Evolutionary conservation across 2,888 invertebrate genomes (phyloP), one percentile per base, ranked within the genome.

Genomic region (Sipha maydis): DNA sequence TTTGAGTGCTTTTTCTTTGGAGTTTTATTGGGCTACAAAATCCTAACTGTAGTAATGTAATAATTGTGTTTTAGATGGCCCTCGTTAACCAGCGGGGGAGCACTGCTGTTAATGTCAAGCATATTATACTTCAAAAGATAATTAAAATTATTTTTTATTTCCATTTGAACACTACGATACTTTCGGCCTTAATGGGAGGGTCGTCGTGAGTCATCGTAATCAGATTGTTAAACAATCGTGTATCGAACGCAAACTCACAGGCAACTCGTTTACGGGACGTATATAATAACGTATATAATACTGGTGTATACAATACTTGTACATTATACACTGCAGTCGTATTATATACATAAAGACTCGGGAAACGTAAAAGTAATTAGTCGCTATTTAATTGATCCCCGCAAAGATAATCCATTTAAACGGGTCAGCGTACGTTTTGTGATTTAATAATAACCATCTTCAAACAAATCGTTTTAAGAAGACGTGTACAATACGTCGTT

Each of bases 281-380:
- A 34, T 34, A 34, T 34, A 4, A 21, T 56, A 56, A 4, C 1
- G 21, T 56, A 17, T 41, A 41, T 41, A 41, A n/a, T 41, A 41
- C 7, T 5, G 3, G 8, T 41, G 11, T 8, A 7, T 25, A 25
- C 25, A 21, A 61, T 21, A 61, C 25, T 19, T 3, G 21, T 21
- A 61, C 61, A 3, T 7, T 61, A 21, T 61, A 21, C 9, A 25
- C 8, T 21, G 21, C 61, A 7, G 14, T 21, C 31, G 54, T 8
- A 34, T 73, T 73, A 31, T 38, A 73, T 21, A 1, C 34, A 19
- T 34, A 79, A 61, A 38, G 67, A 67, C 80, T 67, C 71, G 80
- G n/a, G n/a, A 14, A 14, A 82, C 80, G 34, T 28, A 28, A 82
- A 82, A 69, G 38, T 69, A 34, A 69, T 69, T 82, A 82, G 69